Percentiles rank a stretch among this genome's conserved stretches.
Conservation (phyloP, 2,113 vertebrate species). For the Paratilapia polleni region DNA sequence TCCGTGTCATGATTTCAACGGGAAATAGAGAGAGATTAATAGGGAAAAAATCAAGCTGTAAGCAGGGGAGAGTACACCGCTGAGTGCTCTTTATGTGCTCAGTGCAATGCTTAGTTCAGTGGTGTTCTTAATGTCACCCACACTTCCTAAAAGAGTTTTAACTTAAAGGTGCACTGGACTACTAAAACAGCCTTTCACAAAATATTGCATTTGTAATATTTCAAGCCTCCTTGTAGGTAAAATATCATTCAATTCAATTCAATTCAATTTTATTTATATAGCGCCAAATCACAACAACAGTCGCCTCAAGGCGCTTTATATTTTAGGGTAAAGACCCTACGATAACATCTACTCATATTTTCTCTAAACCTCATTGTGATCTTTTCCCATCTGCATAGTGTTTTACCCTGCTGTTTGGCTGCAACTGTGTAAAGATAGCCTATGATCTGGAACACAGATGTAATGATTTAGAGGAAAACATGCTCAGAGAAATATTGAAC, state of each 20-base stretch:
- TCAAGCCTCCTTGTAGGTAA: background rate
- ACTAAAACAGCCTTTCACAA: background rate
- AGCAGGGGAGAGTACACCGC: background rate
- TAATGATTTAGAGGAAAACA: background rate
- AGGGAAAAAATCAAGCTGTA: background rate
- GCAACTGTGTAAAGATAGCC: background rate
- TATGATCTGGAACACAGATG: background rate
- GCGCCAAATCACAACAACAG: too few species aligned
- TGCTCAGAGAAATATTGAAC: background rate
- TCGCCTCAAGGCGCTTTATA: too few species aligned
- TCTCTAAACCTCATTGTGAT: background rate
- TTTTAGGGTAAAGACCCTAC: too few species aligned
- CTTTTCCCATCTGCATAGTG: background rate
- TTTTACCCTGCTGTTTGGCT: background rate
- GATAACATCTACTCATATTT: too few species aligned
- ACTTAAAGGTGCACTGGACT: background rate
- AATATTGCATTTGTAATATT: conserved; percentile 13
- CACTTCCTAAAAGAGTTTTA: background rate
- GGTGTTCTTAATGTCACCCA: background rate
- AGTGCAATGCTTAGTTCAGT: conserved; percentile 1
- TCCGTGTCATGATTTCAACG: background rate
- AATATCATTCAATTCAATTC: background rate
- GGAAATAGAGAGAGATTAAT: conserved; percentile 8
- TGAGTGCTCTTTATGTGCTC: conserved; percentile 4
- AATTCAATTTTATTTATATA: too few species aligned